Percentiles rank a stretch among this genome's conserved stretches.
Conservation (phyloP, 2,888 invertebrate genomes). For the Caenorhabditis japonica region DNA sequence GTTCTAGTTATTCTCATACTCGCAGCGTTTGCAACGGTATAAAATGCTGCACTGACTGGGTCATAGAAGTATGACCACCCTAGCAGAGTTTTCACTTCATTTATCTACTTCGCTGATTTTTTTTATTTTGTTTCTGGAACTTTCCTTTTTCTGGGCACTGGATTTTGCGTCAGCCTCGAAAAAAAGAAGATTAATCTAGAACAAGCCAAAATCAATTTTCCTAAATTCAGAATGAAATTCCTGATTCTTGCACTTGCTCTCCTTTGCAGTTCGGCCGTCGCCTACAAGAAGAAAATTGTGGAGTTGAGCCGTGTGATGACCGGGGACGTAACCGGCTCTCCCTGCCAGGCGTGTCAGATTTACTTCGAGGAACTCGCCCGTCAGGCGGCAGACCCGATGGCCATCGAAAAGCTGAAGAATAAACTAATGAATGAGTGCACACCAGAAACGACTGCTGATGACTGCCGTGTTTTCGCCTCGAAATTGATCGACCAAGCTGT, state of each 20-base stretch:
- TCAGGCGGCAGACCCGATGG: constrained; percentile 67
- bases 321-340: constrained; percentile 21
- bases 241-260: constrained; percentile 42
- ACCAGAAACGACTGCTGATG: constrained; percentile 68
- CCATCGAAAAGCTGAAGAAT: constrained; percentile 71
- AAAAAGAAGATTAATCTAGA: too few relatives aligned
- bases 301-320: constrained; percentile 59
- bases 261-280: constrained; percentile 17
- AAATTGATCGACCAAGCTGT: constrained; percentile 69
- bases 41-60: too few relatives aligned
- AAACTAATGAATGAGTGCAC: constrained; percentile 61
- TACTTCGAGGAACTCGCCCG: constrained; percentile 68
- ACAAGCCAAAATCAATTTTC: neutral
- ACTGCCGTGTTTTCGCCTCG: constrained; percentile 71
- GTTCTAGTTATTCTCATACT: too few relatives aligned
- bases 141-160: too few relatives aligned
- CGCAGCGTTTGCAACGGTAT: too few relatives aligned
- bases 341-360: constrained; percentile 66
- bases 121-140: too few relatives aligned
- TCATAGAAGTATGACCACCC: too few relatives aligned
- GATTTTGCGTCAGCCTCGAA: too few relatives aligned
- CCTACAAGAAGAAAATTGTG: constrained; percentile 54
- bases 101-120: too few relatives aligned
- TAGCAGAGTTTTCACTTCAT: too few relatives aligned
- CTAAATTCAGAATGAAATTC: constrained; percentile 47